Evolutionary conservation across 2,797 vertebrate genomes (phyloP).

Genomic region (Rhyacichthys aspro): DNA sequence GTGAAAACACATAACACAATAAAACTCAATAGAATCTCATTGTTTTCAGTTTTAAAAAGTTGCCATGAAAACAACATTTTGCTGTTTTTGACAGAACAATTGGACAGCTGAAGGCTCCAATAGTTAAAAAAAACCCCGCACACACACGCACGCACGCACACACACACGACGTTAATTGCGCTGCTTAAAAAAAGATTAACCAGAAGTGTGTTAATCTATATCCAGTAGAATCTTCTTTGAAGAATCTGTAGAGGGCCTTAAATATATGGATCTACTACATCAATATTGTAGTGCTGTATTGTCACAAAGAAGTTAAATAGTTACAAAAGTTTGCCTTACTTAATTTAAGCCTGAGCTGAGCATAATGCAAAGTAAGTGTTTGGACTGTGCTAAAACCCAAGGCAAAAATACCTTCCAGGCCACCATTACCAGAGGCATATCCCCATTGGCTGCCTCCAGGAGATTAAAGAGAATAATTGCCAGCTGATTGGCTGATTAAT

Average conservation of each 20-base stretch:
- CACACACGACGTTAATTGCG: too few relatives aligned
- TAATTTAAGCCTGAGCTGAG: conserved; percentile 75
- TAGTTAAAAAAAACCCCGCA: too few relatives aligned
- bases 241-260: conserved; percentile 31
- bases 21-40: too few relatives aligned
- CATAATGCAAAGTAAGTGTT: conserved; percentile 78
- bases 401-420: conserved; percentile 73
- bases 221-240: conserved; percentile 43
- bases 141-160: too few relatives aligned
- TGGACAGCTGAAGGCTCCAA: not conserved
- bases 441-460: conserved; percentile 83
- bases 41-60: too few relatives aligned
- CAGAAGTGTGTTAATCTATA: conserved; percentile 36
- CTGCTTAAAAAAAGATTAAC: conserved; percentile 51
- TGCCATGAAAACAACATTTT: too few relatives aligned
- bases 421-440: conserved; percentile 71
- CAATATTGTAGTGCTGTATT: conserved; percentile 41
- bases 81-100: too few relatives aligned
- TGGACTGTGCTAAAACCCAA: conserved; percentile 68
- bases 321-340: conserved; percentile 67
- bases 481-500: conserved; percentile 85
- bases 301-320: conserved; percentile 53
- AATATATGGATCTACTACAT: conserved; percentile 41
- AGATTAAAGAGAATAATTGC: conserved; percentile 87
- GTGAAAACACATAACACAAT: too few relatives aligned